These are phyloP conservation scores for Paedocypris micromegethes DNA, from an alignment of 2,797 vertebrate species.

Conservation along the genomic window DNA sequence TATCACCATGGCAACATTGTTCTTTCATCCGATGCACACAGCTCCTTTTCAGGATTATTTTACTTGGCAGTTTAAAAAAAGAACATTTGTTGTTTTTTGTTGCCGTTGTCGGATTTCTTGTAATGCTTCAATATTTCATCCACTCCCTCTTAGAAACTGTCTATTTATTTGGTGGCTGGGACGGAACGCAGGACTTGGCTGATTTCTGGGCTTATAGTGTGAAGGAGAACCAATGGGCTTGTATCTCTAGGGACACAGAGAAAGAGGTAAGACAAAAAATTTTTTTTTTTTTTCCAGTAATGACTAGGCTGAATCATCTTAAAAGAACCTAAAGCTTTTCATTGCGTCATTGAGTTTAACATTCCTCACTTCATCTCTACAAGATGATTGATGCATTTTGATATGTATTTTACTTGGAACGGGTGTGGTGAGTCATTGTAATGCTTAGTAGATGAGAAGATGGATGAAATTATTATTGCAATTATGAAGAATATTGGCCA, in stretches of 20 bases:
- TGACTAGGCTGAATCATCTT: background rate
- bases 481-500: background rate
- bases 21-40: conserved; percentile 20
- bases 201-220: conserved; percentile 99
- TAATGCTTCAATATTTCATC: conserved; percentile 2
- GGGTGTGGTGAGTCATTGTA: conserved; percentile 3
- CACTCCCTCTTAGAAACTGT: conserved; percentile 78
- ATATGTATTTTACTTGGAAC: background rate
- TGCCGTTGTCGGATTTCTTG: background rate
- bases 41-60: conserved; percentile 16
- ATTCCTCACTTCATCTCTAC: background rate
- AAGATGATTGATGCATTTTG: background rate
- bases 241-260: conserved; percentile 96
- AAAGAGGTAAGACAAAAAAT: conserved; percentile 80
- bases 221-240: conserved; percentile 95
- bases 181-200: conserved; percentile 96
- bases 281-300: background rate
- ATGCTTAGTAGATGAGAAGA: background rate
- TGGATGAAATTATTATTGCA: background rate
- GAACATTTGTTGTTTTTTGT: background rate
- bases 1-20: conserved; percentile 41
- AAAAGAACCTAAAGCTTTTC: conserved; percentile 1
- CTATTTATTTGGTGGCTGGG: conserved; percentile 98
- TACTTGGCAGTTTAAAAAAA: background rate
- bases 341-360: background rate